Percentiles rank a stretch among this genome's conserved stretches.
Conservation (phyloP, 1,140 invertebrate genomes). For the Metaphire vulgaris region DNA sequence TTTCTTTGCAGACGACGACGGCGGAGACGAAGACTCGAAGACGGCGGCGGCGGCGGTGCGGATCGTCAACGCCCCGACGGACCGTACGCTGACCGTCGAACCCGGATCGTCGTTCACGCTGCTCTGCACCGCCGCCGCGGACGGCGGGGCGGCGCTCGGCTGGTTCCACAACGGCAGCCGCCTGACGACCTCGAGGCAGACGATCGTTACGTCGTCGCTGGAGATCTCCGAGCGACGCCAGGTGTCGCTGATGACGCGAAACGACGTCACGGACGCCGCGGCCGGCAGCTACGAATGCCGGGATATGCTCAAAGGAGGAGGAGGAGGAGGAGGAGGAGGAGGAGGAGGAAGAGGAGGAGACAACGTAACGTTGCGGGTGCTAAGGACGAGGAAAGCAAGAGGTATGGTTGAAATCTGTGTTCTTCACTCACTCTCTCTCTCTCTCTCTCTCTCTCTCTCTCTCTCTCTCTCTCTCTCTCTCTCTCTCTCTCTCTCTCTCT, state of each 20-base stretch:
- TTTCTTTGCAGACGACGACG: too few relatives aligned
- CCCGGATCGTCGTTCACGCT: background rate
- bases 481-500: conserved; percentile 18
- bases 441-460: background rate
- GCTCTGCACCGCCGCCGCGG: background rate
- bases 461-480: conserved; percentile 10
- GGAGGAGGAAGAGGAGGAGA: background rate
- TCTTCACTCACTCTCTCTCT: background rate
- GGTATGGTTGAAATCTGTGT: background rate
- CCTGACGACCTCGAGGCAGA: background rate
- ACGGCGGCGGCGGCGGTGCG: too few relatives aligned
- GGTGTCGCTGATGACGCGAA: background rate
- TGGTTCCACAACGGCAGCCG: background rate
- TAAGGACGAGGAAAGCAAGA: background rate
- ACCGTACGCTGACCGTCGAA: background rate
- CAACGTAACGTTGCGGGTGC: background rate
- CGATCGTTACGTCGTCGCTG: background rate
- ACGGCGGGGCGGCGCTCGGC: background rate
- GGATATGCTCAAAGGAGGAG: background rate
- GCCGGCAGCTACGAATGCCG: background rate
- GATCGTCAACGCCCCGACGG: too few relatives aligned
- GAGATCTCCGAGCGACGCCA: background rate
- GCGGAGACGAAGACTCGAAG: too few relatives aligned
- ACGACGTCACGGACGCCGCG: background rate
- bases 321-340: background rate